Evolutionary conservation across 2,888 invertebrate species (phyloP).

Genomic region (Pristionchus exspectatus): DNA sequence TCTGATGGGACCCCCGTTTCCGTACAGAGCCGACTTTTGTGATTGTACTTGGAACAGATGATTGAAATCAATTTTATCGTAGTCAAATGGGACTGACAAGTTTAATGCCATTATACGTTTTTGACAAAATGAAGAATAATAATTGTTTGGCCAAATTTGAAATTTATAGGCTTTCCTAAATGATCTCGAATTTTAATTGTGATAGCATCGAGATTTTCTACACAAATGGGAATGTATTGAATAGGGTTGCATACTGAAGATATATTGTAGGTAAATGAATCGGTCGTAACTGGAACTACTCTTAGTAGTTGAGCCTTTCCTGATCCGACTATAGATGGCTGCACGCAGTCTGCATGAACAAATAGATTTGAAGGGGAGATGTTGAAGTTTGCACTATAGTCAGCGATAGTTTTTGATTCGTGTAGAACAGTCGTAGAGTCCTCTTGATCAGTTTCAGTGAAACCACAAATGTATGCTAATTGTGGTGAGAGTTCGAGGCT

Average conservation of each 20-base stretch:
- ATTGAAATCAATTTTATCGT: constrained; percentile 4
- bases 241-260: neutral
- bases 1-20: no score
- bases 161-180: neutral
- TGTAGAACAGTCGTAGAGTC: neutral
- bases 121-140: constrained; percentile 18
- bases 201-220: neutral
- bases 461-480: neutral
- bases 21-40: no score
- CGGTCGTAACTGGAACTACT: neutral
- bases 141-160: neutral
- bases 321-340: neutral
- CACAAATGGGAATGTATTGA: neutral
- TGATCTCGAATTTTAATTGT: neutral
- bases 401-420: neutral
- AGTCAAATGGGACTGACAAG: neutral
- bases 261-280: neutral
- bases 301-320: neutral
- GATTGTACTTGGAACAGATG: neutral
- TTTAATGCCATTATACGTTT: neutral
- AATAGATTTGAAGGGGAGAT: neutral
- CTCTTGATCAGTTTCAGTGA: neutral
- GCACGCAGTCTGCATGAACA: neutral
- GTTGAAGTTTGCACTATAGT: neutral
- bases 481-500: neutral